Evolutionary conservation across 2,888 invertebrate species (phyloP), one percentile per base, ranked within the genome.

Genomic region (Mythimna loreyi): DNA sequence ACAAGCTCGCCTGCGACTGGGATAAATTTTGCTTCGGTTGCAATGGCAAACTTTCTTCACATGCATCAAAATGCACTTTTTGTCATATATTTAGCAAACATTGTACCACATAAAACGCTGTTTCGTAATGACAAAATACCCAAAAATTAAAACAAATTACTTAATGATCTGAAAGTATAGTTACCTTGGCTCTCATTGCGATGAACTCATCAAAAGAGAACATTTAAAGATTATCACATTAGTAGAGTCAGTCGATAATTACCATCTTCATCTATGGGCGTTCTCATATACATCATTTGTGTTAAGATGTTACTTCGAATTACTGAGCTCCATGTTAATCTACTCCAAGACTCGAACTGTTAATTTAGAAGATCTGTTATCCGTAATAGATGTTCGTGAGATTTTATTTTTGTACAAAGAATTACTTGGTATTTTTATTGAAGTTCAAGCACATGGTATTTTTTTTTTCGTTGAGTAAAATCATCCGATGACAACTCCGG

Each of bases 151-250:
- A 80, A 63, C 81, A 86, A 91, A 93, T 90, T 56, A 33, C 56
- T 36, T 91, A 90, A 91, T 91, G 89, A 83, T 80, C 82, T 83
- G 84, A 84, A 87, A 88, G 85, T 87, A 13, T 33, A 53, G 21
- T 82, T 84, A 83, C 49, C 70, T 73, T 76, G 71, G 72, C 78
- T 86, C 83, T 85, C 78, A 79, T 89, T 89, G 84, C 88, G 89
- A 94, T 94, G 92, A 94, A 94, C 94, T 92, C 95, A 92, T 95
- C 94, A 95, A 90, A 92, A 87, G 86, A 89, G 87, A 91, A 89
- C 90, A 88, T 91, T 94, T 89, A 89, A 86, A 92, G 89, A 92
- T 93, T 92, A 93, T 92, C 92, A 93, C 92, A 93, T 94, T 94
- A 94, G 91, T 85, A 82, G 80, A 86, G 88, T 83, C 81, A 87